Conservation (phyloP, 2,888 invertebrate species). For the Eupithecia abbreviata region DNA sequence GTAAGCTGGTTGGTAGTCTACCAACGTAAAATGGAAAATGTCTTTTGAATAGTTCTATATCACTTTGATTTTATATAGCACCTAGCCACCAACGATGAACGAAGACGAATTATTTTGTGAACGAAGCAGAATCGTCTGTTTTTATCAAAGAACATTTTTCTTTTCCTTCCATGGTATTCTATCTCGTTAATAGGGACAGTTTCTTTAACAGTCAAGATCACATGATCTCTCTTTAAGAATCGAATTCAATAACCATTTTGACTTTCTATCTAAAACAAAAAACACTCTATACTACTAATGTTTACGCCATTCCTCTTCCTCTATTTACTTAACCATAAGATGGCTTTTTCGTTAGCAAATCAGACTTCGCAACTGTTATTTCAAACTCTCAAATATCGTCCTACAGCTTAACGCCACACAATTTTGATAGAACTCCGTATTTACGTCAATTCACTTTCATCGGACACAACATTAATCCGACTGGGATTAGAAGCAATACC, state of each 20-base stretch:
- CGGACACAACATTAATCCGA: conserved; percentile 63
- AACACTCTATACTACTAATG: neutral
- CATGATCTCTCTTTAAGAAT: neutral
- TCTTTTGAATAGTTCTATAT: conserved; percentile 11
- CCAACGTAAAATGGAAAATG: conserved; percentile 16
- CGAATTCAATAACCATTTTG: neutral
- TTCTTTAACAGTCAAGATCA: neutral
- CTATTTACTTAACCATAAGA: neutral
- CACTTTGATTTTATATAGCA: neutral
- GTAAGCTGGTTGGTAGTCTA: conserved; percentile 16
- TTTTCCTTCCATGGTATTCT: no score
- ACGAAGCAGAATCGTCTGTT: neutral
- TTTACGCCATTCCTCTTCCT: neutral
- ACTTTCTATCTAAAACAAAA: neutral
- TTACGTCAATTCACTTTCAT: conserved; percentile 54
- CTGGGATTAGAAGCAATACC: conserved; percentile 59
- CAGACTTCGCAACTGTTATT: neutral
- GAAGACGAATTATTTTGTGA: neutral
- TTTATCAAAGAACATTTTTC: neutral
- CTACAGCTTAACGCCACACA: conserved; percentile 20
- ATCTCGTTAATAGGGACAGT: neutral
- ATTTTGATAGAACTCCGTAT: conserved; percentile 33
- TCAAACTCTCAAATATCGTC: neutral
- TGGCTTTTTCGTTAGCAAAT: neutral
- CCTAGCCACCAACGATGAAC: conserved; percentile 11